Conservation (phyloP, 2,888 invertebrate genomes). For the Eulithis prunata region DNA sequence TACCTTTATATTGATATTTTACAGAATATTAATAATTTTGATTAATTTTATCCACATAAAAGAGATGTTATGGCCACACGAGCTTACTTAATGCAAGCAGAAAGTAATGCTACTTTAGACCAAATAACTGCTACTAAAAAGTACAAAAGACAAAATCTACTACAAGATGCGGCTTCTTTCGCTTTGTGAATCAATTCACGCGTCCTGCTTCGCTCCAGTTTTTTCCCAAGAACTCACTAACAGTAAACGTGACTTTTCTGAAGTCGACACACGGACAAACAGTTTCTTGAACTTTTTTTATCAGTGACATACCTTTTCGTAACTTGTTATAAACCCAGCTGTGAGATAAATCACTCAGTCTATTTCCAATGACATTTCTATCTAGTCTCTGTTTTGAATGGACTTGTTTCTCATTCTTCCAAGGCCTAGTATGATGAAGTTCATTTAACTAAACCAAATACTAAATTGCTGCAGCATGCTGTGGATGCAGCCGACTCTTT, state of each 20-base stretch:
- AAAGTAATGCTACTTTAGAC: constrained; percentile 1
- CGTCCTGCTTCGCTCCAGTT: constrained; percentile 36
- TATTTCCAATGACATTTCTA: too few species aligned
- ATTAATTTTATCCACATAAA: too few species aligned
- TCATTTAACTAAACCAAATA: too few species aligned
- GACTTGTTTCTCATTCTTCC: too few species aligned
- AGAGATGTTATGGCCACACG: too few species aligned
- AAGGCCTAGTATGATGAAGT: too few species aligned
- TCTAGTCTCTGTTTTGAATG: too few species aligned
- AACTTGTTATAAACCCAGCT: not conserved
- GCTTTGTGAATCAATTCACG: constrained; percentile 41
- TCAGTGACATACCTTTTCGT: too few species aligned
- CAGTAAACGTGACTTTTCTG: constrained; percentile 39
- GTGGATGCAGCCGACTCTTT: too few species aligned
- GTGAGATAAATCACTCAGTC: not conserved
- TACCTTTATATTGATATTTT: too few species aligned
- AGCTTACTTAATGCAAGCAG: not conserved
- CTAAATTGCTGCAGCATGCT: too few species aligned
- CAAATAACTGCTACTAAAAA: constrained; percentile 1
- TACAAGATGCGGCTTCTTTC: constrained; percentile 14
- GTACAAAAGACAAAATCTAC: constrained; percentile 1
- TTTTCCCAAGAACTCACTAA: constrained; percentile 35
- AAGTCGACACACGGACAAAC: constrained; percentile 23
- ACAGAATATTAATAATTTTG: too few species aligned
- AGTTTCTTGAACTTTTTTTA: not conserved